Percentiles rank a stretch among this genome's conserved stretches.
phyloP scores from a whole-genome alignment of 1,140 invertebrate species.

The Euglossa dilemma region DNA sequence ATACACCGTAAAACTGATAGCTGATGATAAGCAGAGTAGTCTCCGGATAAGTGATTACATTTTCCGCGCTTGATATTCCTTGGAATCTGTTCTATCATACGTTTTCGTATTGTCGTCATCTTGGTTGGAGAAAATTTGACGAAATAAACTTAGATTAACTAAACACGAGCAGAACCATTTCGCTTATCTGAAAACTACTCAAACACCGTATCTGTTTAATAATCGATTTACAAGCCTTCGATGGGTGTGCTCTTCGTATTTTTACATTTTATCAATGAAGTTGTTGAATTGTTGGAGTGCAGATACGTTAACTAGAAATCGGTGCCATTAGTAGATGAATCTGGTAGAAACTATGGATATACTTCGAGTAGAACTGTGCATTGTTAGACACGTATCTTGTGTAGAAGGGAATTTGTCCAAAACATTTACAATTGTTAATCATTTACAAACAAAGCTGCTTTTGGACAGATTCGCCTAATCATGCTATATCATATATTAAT shows the following conservation, averaged over 20 bases:
- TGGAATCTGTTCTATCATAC: background rate
- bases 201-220: background rate
- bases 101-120: background rate
- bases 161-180: no score
- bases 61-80: background rate
- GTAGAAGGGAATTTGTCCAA: background rate
- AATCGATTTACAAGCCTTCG: no score
- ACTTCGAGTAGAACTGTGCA: background rate
- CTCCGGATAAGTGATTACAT: background rate
- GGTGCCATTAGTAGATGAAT: constrained; percentile 16
- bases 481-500: constrained; percentile 27
- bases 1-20: background rate
- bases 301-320: background rate
- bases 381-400: constrained; percentile 15
- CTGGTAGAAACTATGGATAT: background rate
- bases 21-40: background rate
- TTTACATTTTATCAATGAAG: background rate
- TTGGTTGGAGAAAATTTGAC: background rate
- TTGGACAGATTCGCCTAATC: background rate
- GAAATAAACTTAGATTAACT: no score
- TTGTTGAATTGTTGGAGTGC: background rate
- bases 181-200: no score
- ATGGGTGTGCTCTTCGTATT: background rate
- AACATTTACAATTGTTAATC: background rate
- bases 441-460: background rate